Base-by-base conservation (phyloP, 2,888 invertebrate genomes). In the Sarcophaga carnaria region DNA sequence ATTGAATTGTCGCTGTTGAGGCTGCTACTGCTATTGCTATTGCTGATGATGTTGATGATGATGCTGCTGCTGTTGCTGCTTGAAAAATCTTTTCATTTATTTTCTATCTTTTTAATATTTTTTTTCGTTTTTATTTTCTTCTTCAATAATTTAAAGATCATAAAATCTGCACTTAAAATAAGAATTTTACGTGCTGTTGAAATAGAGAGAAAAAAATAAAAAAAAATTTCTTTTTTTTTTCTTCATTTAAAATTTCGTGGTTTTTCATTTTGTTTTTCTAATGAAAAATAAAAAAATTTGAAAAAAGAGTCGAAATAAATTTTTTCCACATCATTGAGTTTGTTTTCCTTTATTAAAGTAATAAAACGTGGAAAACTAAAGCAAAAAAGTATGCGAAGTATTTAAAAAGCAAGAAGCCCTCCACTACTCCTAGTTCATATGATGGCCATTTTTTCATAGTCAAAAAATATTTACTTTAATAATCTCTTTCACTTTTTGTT, bases 281-380 rank as follows among this genome's bases (percentile, higher is more conserved):
- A 54, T 14, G 22, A 62, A 62, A 22, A 47, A 45, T 45, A 14
- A 59, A 49, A 17, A 14, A 70, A 49, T 54, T 5, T 54, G 14
- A 5, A 70, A 25, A 70, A 54, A 20, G 25, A 25, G 12, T 60
- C 37, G 47, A 80, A 80, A 76, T 71, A 74, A 80, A 80, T 85
- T 85, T 80, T 70, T 80, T 85, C 80, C 76, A 66, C 80, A 66
- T 85, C 80, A 85, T 80, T 85, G 84, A 76, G 84, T 77, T 80
- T 60, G 62, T 76, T 66, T 76, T 76, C 37, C 22, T 85, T 77
- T 80, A 59, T 59, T 27, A 49, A 2, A 4, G 8, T 47, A 81
- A 75, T 12, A 59, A 37, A 54, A 59, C 47, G 20, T 22, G n/a
- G 8, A n/a, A 78, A 54, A 78, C 78, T 78, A 54, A 78, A 72